These are phyloP conservation scores for Hippopotamyrus pictus DNA, from an alignment of 2,797 vertebrate species.

Conservation along the genomic window DNA sequence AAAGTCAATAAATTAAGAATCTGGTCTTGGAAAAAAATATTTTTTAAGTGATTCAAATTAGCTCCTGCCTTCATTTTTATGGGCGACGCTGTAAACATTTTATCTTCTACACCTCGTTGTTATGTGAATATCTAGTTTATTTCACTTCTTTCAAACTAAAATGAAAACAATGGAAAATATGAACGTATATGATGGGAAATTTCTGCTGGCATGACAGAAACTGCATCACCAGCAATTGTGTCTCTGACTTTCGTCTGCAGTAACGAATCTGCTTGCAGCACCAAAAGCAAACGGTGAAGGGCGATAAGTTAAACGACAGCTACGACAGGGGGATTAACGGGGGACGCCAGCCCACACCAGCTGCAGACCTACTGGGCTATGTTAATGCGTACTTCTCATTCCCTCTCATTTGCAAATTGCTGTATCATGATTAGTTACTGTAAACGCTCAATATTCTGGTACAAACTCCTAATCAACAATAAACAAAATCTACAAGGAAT, in stretches of 20 bases:
- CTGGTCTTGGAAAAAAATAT: not conserved
- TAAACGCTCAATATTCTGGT: not conserved
- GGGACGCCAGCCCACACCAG: not conserved
- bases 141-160: not conserved
- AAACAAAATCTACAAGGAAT: constrained; percentile 8
- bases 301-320: not conserved
- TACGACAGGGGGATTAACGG: not conserved
- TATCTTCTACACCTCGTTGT: not conserved
- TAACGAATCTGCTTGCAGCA: not conserved
- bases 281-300: not conserved
- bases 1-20: not conserved
- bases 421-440: not conserved
- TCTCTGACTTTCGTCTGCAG: not conserved
- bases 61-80: not conserved
- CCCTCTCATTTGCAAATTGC: not conserved
- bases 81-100: not conserved
- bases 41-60: not conserved
- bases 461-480: not conserved
- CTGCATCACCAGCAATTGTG: not conserved
- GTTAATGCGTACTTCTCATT: not conserved
- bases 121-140: not conserved
- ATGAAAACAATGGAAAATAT: not conserved
- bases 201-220: not conserved
- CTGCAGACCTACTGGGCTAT: not conserved
- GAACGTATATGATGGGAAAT: constrained; percentile 10